phyloP scores from a whole-genome alignment of 1,140 invertebrate genomes.

The Zaprionus vittiger region DNA sequence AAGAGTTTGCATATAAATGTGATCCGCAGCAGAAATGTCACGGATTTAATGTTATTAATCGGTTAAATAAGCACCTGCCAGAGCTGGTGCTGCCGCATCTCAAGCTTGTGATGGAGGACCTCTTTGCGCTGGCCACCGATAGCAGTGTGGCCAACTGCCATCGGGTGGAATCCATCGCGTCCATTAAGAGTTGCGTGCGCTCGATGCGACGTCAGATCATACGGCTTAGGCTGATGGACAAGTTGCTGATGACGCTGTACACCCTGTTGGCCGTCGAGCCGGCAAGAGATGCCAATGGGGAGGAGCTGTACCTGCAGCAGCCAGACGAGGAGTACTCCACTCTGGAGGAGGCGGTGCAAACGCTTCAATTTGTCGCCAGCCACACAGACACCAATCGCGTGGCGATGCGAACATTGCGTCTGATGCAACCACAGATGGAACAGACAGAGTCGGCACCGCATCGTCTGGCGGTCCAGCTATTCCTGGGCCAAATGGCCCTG shows the following conservation, averaged over 20 bases:
- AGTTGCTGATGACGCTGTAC: slow-evolving; percentile 21
- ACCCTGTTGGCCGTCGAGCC: slow-evolving; percentile 9
- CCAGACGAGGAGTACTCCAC: not conserved
- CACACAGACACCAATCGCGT: slow-evolving; percentile 25
- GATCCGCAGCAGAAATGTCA: slow-evolving; percentile 2
- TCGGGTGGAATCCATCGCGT: slow-evolving; percentile 9
- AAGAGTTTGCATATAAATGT: not conserved
- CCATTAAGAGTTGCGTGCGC: not conserved
- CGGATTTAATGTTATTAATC: slow-evolving; percentile 20
- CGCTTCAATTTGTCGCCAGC: slow-evolving; percentile 8
- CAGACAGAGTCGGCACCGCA: not conserved
- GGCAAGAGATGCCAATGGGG: not conserved
- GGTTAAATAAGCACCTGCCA: slow-evolving; percentile 25
- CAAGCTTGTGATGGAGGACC: slow-evolving; percentile 16
- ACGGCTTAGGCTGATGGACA: slow-evolving; percentile 34
- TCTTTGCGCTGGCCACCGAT: slow-evolving; percentile 5
- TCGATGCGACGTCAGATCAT: slow-evolving; percentile 19
- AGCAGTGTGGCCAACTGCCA: not conserved
- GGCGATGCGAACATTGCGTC: slow-evolving; percentile 17
- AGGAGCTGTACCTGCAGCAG: slow-evolving; percentile 32
- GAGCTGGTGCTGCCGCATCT: slow-evolving; percentile 25
- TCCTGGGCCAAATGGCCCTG: slow-evolving; percentile 22
- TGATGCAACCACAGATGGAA: slow-evolving; percentile 30
- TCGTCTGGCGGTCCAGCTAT: slow-evolving; percentile 11
- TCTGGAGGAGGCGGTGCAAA: slow-evolving; percentile 1